phyloP scores from a whole-genome alignment of 2,888 invertebrate species.

The Lumbricus terrestris region DNA sequence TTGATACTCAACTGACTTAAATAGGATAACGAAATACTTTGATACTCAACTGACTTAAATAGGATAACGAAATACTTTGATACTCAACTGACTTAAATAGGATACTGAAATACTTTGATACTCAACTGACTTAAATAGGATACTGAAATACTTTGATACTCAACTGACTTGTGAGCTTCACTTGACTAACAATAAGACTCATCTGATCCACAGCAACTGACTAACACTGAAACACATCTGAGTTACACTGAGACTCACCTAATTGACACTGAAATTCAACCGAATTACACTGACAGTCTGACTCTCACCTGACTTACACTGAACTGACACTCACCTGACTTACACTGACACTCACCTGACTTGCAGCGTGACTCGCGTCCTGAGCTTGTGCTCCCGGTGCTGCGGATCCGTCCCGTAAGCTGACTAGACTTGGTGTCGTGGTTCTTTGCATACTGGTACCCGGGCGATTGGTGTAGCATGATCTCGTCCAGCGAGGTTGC shows the following conservation, averaged over 20 bases:
- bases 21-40: too few species aligned
- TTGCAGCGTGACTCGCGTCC: conserved; percentile 10
- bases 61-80: too few species aligned
- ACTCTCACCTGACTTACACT: background rate
- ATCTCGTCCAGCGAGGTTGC: conserved; percentile 31
- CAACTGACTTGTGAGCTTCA: too few species aligned
- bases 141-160: too few species aligned
- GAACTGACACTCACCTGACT: background rate
- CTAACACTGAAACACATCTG: background rate
- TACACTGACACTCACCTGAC: background rate
- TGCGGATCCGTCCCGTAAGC: background rate
- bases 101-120: too few species aligned
- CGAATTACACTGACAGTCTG: background rate
- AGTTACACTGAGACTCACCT: background rate
- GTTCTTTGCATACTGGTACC: conserved; percentile 16
- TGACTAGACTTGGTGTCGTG: conserved; percentile 8
- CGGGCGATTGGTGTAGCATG: conserved; percentile 6
- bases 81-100: too few species aligned
- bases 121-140: too few species aligned
- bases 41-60: too few species aligned
- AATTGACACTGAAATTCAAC: background rate
- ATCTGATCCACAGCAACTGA: background rate
- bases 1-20: too few species aligned
- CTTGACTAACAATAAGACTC: background rate
- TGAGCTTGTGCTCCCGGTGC: conserved; percentile 4